Conservation (phyloP, 1,140 invertebrate species). For the Cotesia typhae region DNA sequence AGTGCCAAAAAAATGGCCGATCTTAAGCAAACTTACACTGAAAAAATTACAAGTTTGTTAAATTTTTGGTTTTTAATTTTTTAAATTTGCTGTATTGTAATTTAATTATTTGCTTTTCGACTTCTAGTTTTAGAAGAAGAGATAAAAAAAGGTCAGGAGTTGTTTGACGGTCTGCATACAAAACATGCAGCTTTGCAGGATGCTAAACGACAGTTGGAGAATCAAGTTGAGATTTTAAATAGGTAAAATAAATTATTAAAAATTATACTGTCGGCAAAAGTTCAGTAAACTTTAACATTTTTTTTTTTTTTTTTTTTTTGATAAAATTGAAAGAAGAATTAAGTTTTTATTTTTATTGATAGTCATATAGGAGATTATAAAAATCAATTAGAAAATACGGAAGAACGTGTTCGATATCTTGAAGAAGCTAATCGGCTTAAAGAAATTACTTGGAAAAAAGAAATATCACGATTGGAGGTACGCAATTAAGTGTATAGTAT, state of each 20-base stretch:
- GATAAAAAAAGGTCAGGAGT: constrained; percentile 72
- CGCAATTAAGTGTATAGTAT: constrained; percentile 29
- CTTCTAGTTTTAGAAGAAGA: constrained; percentile 74
- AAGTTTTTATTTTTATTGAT: constrained; percentile 28
- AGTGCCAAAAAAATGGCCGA: constrained; percentile 73
- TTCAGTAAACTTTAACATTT: background rate
- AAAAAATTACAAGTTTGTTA: constrained; percentile 72
- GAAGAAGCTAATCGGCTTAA: constrained; percentile 57
- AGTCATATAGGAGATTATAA: constrained; percentile 64
- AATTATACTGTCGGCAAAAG: constrained; percentile 6
- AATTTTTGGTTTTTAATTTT: constrained; percentile 32
- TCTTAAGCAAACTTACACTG: constrained; percentile 73
- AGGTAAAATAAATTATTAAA: constrained; percentile 50
- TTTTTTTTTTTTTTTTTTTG: background rate
- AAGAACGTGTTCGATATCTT: constrained; percentile 29
- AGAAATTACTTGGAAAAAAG: constrained; percentile 72
- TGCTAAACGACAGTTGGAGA: constrained; percentile 79
- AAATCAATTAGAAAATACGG: constrained; percentile 69
- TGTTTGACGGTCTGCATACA: constrained; percentile 80
- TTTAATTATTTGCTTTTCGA: constrained; percentile 40
- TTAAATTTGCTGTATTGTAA: constrained; percentile 24
- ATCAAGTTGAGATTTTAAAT: constrained; percentile 78
- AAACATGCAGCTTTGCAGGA: constrained; percentile 86
- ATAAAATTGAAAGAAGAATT: background rate
- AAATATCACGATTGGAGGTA: constrained; percentile 78